Evolutionary conservation across 2,888 invertebrate genomes (phyloP).

Genomic region (Xanthia icteritia): DNA sequence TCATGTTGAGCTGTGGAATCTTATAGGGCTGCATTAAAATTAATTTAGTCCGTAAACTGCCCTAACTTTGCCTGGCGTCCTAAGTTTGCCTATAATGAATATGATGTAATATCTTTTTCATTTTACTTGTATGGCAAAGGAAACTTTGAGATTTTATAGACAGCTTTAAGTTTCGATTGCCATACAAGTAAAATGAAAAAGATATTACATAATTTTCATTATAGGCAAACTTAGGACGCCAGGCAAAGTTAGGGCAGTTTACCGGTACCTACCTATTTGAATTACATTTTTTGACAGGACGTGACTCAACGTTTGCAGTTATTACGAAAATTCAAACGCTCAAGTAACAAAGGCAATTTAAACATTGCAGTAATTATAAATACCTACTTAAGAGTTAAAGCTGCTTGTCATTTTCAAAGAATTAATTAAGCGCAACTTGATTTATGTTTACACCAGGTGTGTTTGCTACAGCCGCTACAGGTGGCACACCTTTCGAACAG

Average conservation of each 20-base stretch:
- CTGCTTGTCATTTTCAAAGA: not conserved
- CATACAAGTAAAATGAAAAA: no score
- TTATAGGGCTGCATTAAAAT: not conserved
- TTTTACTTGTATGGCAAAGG: no score
- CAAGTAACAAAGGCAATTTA: not conserved
- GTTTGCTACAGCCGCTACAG: conserved; percentile 9
- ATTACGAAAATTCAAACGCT: not conserved
- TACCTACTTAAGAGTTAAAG: not conserved
- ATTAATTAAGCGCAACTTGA: conserved; percentile 15
- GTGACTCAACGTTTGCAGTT: not conserved
- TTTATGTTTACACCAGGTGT: conserved; percentile 29
- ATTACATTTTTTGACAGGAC: not conserved
- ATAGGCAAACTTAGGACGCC: no score
- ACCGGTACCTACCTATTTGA: not conserved
- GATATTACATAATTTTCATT: no score
- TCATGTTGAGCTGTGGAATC: not conserved
- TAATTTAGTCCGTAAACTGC: no score
- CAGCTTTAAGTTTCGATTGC: no score
- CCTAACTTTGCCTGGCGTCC: no score
- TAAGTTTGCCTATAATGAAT: no score
- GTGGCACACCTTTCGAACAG: conserved; percentile 29
- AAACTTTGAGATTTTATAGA: no score
- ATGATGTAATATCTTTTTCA: no score
- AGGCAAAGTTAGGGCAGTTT: no score
- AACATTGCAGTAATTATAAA: not conserved